Conservation (phyloP, 92 coral and sea anemone genomes). For the Zoanthus sansibaricus region DNA sequence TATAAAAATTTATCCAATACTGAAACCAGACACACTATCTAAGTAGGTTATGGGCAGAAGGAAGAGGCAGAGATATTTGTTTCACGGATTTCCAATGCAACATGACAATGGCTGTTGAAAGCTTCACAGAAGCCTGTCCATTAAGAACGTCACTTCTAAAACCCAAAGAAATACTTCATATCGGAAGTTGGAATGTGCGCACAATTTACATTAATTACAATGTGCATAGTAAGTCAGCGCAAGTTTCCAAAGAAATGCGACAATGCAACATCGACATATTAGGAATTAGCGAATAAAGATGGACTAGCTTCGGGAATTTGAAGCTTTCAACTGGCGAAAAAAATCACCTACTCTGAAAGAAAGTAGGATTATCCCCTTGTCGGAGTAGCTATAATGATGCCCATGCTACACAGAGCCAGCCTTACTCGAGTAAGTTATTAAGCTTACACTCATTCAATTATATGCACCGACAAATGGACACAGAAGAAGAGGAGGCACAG, state of each 20-base stretch:
- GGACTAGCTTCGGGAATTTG: slow-evolving; percentile 20
- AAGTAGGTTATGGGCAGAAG: neutral
- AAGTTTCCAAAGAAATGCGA: neutral
- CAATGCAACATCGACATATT: neutral
- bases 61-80: neutral
- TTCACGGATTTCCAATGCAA: neutral
- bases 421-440: slow-evolving; percentile 35
- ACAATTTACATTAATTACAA: neutral
- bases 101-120: neutral
- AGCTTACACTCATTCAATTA: neutral
- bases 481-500: neutral
- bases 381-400: slow-evolving; percentile 7
- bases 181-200: neutral
- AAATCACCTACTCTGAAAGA: neutral
- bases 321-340: slow-evolving; percentile 16
- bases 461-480: neutral
- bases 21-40: neutral
- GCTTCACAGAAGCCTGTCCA: neutral
- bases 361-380: neutral
- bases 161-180: neutral
- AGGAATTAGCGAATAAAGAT: slow-evolving; percentile 25
- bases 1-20: neutral
- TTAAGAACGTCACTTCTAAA: neutral
- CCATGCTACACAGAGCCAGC: slow-evolving; percentile 17
- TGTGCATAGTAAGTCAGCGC: neutral